Evolutionary conservation across 1,140 invertebrate genomes (phyloP).

Genomic region (Aphelenchoides fujianensis): DNA sequence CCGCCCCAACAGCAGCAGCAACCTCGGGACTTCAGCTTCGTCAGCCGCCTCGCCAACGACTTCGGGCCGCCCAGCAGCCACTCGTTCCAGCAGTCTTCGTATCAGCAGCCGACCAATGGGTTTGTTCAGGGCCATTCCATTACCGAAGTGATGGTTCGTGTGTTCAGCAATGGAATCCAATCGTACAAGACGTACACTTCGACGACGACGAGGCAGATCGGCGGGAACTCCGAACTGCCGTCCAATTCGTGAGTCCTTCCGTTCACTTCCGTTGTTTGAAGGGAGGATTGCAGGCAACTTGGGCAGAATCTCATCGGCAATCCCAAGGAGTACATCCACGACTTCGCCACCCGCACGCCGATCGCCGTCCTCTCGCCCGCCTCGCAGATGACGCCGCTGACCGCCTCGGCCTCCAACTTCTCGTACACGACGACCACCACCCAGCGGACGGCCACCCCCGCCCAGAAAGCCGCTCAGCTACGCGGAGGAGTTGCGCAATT

Average conservation of each 20-base stretch:
- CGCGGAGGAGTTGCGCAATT: constrained; percentile 27
- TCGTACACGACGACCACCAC: not conserved
- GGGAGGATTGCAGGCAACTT: not conserved
- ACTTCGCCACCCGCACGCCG: constrained; percentile 28
- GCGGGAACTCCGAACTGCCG: not conserved
- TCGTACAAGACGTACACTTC: constrained; percentile 9
- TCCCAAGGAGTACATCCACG: constrained; percentile 28
- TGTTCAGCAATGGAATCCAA: constrained; percentile 14
- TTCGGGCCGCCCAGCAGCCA: not conserved
- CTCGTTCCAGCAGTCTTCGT: not conserved
- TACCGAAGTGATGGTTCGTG: not conserved
- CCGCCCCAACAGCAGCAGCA: not conserved
- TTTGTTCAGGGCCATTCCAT: not conserved
- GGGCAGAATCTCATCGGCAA: constrained; percentile 4
- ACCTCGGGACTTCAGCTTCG: not conserved
- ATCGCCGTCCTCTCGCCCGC: constrained; percentile 5
- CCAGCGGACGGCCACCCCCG: constrained; percentile 4
- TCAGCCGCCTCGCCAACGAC: not conserved
- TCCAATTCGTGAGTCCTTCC: not conserved
- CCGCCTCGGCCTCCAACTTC: not conserved
- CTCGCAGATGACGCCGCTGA: not conserved
- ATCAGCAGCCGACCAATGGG: not conserved
- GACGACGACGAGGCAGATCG: not conserved
- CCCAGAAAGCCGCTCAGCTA: constrained; percentile 21
- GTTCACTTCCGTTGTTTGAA: not conserved